phyloP scores from a whole-genome alignment of 2,797 vertebrate species.

The Gymnothorax javanicus region DNA sequence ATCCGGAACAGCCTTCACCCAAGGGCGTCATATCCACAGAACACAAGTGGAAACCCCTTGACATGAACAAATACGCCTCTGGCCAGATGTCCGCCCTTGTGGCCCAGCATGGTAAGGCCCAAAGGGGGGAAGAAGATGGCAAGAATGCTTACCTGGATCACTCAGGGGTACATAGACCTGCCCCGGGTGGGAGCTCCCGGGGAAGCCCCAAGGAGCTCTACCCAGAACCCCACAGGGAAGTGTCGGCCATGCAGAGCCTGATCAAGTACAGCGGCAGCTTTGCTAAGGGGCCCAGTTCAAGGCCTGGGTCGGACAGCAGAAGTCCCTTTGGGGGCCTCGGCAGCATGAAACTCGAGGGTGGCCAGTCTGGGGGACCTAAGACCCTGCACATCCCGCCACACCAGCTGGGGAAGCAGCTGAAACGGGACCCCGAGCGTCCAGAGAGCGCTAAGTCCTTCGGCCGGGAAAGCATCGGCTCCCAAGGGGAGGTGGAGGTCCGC shows the following conservation, averaged over 20 bases:
- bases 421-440: slow-evolving; percentile 89
- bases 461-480: slow-evolving; percentile 77
- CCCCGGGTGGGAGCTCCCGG: slow-evolving; percentile 51
- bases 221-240: slow-evolving; percentile 70
- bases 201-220: slow-evolving; percentile 54
- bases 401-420: slow-evolving; percentile 75
- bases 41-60: slow-evolving; percentile 90
- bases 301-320: slow-evolving; percentile 75
- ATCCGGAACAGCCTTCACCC: slow-evolving; percentile 58
- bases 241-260: slow-evolving; percentile 95
- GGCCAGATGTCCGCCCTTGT: slow-evolving; percentile 91
- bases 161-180: slow-evolving; percentile 67
- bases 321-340: slow-evolving; percentile 90
- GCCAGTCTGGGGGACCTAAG: slow-evolving; percentile 61
- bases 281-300: slow-evolving; percentile 74
- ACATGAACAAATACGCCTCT: slow-evolving; percentile 87
- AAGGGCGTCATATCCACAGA: slow-evolving; percentile 66
- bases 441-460: slow-evolving; percentile 92
- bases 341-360: slow-evolving; percentile 71
- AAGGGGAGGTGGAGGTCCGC: slow-evolving; percentile 88
- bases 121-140: slow-evolving; percentile 78
- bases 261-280: slow-evolving; percentile 98
- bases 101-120: slow-evolving; percentile 85
- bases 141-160: slow-evolving; percentile 87
- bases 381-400: slow-evolving; percentile 79